Conservation (phyloP, 2,113 vertebrate genomes). For the Neoarius graeffei region DNA sequence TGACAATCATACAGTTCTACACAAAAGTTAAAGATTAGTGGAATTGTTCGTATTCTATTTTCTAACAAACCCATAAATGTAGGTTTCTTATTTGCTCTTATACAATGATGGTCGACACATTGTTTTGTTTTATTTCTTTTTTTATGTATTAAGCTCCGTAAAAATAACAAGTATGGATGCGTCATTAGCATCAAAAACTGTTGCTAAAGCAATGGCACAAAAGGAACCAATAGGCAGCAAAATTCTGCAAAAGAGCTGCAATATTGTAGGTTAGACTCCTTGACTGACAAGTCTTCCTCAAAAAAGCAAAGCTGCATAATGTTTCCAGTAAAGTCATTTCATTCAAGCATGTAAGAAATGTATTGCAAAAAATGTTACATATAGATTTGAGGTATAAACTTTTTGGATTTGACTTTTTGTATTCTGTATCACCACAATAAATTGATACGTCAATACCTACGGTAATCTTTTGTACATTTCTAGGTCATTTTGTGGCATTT, state of each 20-base stretch:
- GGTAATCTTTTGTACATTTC: too few species aligned
- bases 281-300: not conserved
- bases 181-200: slow-evolving; percentile 54
- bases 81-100: not conserved
- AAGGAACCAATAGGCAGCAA: slow-evolving; percentile 58
- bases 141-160: slow-evolving; percentile 57
- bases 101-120: not conserved
- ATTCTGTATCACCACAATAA: too few species aligned
- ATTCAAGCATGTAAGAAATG: not conserved
- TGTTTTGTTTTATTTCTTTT: not conserved
- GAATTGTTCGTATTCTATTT: not conserved
- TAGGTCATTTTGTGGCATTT: too few species aligned
- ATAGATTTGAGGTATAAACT: too few species aligned
- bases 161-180: slow-evolving; percentile 48
- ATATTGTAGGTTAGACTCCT: slow-evolving; percentile 68
- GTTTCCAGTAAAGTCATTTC: not conserved
- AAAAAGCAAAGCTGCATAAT: not conserved
- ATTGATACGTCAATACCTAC: too few species aligned
- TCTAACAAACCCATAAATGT: not conserved
- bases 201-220: slow-evolving; percentile 75
- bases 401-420: too few species aligned
- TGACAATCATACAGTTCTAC: not conserved
- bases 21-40: not conserved
- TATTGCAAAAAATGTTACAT: not conserved
- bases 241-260: slow-evolving; percentile 61